Evolutionary conservation across 2,113 vertebrate genomes (phyloP), one percentile per base, ranked within the genome.

Genomic region (Philantomba maxwellii): DNA sequence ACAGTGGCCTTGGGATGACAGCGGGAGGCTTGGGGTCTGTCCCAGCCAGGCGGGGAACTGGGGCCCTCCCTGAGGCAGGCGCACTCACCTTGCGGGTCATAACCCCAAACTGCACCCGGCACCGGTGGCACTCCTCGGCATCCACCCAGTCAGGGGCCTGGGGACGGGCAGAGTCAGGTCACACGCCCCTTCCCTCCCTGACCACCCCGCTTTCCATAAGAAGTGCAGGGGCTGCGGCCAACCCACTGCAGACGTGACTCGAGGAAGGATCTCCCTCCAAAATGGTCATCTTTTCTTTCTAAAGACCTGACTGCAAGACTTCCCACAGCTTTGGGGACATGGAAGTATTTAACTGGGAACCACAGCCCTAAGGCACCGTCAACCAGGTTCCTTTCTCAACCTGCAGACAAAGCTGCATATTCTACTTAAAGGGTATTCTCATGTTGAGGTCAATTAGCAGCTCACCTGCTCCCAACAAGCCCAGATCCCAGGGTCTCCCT

Each of bases 91-190:
- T 99, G 92, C 99, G 99, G 0, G 99, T 99, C 98, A 99, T 99
- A 21, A 99, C 99, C 0, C 99, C 99, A 87, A 99, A 99, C 98
- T 99, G 99, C 96, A 99, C 99, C 70, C 99, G 98, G 98, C 99
- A 99, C 21, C 99, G 98, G 98, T 99, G 99, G 93, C 99, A 99
- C 93, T 99, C 99, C 98, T 99, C 99, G 0, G 99, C 99, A 26
- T 99, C 99, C 2, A 99, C 99, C 99, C 99, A 99, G 96, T 99
- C 99, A 0, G 99, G 99, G 86, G 99, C 99, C 99, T 99, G 96
- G 0, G 36, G 8, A 55, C 1, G 58, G 33, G 94, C 93, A 12
- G 53, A 13, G 53, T 97, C 45, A 39, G 11, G 14, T 1, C 1
- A 1, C 0, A 1, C 13, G 2, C 10, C n/a, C 55, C 51, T 0